Evolutionary conservation across 2,888 invertebrate genomes (phyloP), one percentile per base, ranked within the genome.

Genomic region (Amphipyra tragopoginis): DNA sequence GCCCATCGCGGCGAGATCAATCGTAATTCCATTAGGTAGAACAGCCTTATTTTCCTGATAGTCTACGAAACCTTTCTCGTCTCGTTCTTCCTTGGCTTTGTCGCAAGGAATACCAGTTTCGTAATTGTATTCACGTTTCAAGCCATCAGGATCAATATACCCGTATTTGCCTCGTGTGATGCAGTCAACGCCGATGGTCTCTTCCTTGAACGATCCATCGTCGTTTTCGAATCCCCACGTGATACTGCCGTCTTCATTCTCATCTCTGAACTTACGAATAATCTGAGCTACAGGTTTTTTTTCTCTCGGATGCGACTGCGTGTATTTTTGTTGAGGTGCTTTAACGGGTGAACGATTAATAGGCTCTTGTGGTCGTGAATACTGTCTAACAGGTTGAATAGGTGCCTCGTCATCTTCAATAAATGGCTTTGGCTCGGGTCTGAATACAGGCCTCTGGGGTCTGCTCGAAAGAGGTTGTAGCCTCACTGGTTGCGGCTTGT

Each of bases 221-320:
- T 98, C 98, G 86, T 98, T 98, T 89, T 98, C 98, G 83, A 97
- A 98, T 50, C 98, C 98, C 98, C 98, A 98, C 0, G 97, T 97
- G 79, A 98, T 98, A 84, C 97, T 97, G 42, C 97, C 97, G 77
- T 97, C 97, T 29, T 96, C 95, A 82, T 97, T 97, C 86, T 98
- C 97, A 44, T 97, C 97, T 53, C 97, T 96, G 92, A 96, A 98
- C 84, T 96, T 96, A 56, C 96, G 94, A 71, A 96, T 91, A 66
- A 96, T 96, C 89, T 97, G 97, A 26, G 97, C 96, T 0, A 97
- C 97, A 0, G 97, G 97, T 74, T 97, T 97, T 86, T 95, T 96
- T 53, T 94, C 95, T 47, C 95, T 90, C n/a, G 84, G 84, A 75
- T 90, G 84, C 14, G 86, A 91, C 67, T 86, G 90, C 57, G 86